These are phyloP conservation scores for Lates japonicus DNA, from an alignment of 2,797 vertebrate genomes.

Conservation along the genomic window DNA sequence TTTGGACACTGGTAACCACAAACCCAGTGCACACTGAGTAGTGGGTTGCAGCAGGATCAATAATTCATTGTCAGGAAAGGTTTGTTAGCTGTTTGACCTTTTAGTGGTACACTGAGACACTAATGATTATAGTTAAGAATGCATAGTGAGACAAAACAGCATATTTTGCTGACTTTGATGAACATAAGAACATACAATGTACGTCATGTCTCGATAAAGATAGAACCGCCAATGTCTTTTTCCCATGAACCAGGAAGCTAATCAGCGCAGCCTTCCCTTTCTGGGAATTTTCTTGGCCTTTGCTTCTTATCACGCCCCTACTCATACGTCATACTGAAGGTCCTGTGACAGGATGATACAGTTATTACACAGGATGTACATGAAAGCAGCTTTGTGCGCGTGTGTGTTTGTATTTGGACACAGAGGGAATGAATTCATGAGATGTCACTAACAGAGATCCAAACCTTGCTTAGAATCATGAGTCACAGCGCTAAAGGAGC, in stretches of 20 bases:
- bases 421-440: not conserved
- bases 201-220: constrained; percentile 28
- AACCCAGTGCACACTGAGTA: constrained; percentile 25
- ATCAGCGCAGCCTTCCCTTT: constrained; percentile 34
- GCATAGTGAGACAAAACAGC: not conserved
- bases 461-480: constrained; percentile 26
- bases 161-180: constrained; percentile 1
- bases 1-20: constrained; percentile 45
- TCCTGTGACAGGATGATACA: constrained; percentile 37
- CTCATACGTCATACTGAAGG: constrained; percentile 13
- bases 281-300: constrained; percentile 40
- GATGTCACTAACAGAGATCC: constrained; percentile 5
- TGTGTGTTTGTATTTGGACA: not conserved
- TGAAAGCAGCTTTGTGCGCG: constrained; percentile 6
- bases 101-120: constrained; percentile 25
- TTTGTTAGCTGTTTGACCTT: constrained; percentile 58
- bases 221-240: constrained; percentile 1
- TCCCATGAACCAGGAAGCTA: constrained; percentile 51
- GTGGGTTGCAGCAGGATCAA: constrained; percentile 60
- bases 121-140: constrained; percentile 30
- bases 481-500: constrained; percentile 31
- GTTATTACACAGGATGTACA: constrained; percentile 7
- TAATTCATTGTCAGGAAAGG: constrained; percentile 73
- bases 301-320: constrained; percentile 1
- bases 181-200: constrained; percentile 5